phyloP scores from a whole-genome alignment of 1,140 invertebrate genomes.

The Bombus haemorrhoidalis region DNA sequence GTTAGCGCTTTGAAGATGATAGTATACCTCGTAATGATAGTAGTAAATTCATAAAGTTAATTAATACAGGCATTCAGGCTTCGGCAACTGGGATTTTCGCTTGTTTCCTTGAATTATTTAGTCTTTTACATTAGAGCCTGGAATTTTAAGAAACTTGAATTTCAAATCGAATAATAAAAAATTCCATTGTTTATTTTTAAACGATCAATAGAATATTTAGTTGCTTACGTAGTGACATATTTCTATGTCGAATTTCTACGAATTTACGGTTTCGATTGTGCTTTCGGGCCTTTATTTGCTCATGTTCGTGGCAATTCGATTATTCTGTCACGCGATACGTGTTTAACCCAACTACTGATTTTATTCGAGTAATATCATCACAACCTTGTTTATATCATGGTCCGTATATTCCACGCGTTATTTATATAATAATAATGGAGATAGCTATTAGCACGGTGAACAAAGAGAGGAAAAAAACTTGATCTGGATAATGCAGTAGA shows the following conservation, averaged over 20 bases:
- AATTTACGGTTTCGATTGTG: too few species aligned
- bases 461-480: background rate
- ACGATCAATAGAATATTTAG: background rate
- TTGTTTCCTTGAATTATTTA: background rate
- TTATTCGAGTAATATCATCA: too few species aligned
- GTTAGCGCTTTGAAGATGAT: background rate
- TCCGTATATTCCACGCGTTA: too few species aligned
- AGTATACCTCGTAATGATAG: background rate
- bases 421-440: background rate
- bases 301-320: too few species aligned
- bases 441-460: background rate
- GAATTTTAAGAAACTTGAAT: background rate
- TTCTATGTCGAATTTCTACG: too few species aligned
- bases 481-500: background rate
- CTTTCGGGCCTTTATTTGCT: too few species aligned
- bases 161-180: background rate
- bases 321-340: too few species aligned
- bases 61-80: background rate
- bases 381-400: too few species aligned
- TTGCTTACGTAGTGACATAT: too few species aligned
- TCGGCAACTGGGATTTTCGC: background rate
- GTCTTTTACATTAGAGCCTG: background rate
- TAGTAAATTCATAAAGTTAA: slow-evolving; percentile 19
- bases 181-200: background rate
- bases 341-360: too few species aligned